Percentiles rank a stretch among this genome's conserved stretches.
Conservation (phyloP, 2,797 vertebrate genomes). For the Chelidonichthys spinosus region DNA sequence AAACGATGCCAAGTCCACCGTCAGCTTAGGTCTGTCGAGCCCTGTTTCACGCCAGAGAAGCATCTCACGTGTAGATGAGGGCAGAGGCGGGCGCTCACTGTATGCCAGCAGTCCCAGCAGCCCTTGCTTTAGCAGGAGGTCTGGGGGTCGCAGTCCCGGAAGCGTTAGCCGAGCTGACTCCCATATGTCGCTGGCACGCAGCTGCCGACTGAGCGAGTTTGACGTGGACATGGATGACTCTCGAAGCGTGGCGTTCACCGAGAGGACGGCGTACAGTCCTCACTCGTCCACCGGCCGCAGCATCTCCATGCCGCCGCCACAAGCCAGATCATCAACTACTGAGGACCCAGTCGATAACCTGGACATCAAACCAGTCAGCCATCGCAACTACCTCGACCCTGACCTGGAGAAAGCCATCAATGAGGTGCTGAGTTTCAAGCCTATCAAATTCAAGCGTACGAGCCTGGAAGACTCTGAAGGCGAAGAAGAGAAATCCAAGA, state of each 20-base stretch:
- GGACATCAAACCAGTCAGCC: constrained; percentile 82
- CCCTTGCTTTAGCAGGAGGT: constrained; percentile 72
- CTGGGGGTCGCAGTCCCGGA: constrained; percentile 79
- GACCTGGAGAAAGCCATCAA: constrained; percentile 95
- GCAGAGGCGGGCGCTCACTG: constrained; percentile 44
- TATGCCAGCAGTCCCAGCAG: constrained; percentile 71
- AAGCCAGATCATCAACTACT: constrained; percentile 70
- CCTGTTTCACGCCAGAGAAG: constrained; percentile 75
- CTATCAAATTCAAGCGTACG: constrained; percentile 86
- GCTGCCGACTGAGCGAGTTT: constrained; percentile 87
- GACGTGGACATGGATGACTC: constrained; percentile 84
- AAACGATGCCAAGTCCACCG: constrained; percentile 79
- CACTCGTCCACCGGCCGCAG: constrained; percentile 87
- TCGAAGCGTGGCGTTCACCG: constrained; percentile 83
- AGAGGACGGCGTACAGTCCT: constrained; percentile 85
- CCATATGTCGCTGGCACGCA: constrained; percentile 84
- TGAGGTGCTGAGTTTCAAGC: constrained; percentile 94
- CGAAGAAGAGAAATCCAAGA: constrained; percentile 71
- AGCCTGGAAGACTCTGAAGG: constrained; percentile 88
- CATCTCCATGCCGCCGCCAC: constrained; percentile 90
- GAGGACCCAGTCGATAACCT: constrained; percentile 66
- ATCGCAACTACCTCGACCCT: constrained; percentile 92
- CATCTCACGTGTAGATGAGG: constrained; percentile 79
- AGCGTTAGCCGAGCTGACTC: constrained; percentile 84
- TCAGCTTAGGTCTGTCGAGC: constrained; percentile 82